These are phyloP conservation scores for Haliaeetus albicilla DNA, from an alignment of 2,797 vertebrate species.

Conservation along the genomic window DNA sequence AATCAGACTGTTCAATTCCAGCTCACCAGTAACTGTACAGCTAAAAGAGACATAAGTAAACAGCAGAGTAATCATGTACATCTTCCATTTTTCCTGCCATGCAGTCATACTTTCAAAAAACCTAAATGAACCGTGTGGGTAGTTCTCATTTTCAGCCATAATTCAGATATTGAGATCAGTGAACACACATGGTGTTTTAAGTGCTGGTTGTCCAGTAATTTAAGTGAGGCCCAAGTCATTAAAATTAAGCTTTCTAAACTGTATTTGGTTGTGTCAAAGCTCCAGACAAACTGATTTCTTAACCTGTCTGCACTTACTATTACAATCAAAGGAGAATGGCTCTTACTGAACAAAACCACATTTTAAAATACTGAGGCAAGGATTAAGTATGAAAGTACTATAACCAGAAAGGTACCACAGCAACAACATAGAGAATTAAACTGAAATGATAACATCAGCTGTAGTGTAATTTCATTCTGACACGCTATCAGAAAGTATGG, in stretches of 20 bases:
- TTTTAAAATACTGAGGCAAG: not conserved
- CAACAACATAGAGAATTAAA: not conserved
- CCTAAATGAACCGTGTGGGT: not conserved
- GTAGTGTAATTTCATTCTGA: not conserved
- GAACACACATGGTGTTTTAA: not conserved
- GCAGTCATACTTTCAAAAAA: not conserved
- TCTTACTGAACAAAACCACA: not conserved
- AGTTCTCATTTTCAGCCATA: not conserved
- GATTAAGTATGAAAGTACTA: not conserved
- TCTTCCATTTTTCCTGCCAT: not conserved
- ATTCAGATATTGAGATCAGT: not conserved
- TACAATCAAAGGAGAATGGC: not conserved
- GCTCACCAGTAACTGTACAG: not conserved
- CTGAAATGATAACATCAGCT: not conserved
- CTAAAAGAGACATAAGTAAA: not conserved
- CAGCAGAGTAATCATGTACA: not conserved
- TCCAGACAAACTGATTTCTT: not conserved
- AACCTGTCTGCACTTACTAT: not conserved
- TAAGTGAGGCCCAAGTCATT: not conserved
- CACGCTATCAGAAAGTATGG: fast-evolving
- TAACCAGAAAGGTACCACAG: not conserved
- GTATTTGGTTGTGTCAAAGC: not conserved
- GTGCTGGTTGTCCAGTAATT: not conserved
- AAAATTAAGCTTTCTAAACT: not conserved
- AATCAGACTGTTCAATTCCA: not conserved